Evolutionary conservation across 1,140 invertebrate genomes (phyloP).

Genomic region (Medauroidea extradentata): DNA sequence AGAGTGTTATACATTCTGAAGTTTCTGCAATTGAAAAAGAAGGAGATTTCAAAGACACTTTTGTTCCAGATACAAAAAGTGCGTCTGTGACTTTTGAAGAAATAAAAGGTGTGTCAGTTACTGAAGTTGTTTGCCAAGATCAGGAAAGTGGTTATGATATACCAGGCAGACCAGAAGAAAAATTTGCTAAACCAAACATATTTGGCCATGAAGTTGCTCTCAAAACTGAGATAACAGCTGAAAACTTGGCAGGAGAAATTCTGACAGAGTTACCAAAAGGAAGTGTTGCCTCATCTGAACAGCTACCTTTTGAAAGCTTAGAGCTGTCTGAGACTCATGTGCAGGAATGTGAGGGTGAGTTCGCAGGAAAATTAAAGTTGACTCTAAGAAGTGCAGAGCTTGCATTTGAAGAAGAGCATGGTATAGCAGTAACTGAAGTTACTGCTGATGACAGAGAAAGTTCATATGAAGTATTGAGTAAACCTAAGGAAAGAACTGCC

Average conservation of each 20-base stretch:
- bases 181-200: slow-evolving; percentile 25
- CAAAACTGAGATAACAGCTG: slow-evolving; percentile 30
- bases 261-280: slow-evolving; percentile 24
- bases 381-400: slow-evolving; percentile 33
- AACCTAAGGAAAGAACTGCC: slow-evolving; percentile 40
- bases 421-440: slow-evolving; percentile 46
- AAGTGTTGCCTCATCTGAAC: slow-evolving; percentile 19
- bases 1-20: slow-evolving; percentile 25
- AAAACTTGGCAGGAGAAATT: slow-evolving; percentile 33
- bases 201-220: slow-evolving; percentile 38
- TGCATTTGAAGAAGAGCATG: slow-evolving; percentile 42
- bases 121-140: slow-evolving; percentile 27
- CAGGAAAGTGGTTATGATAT: slow-evolving; percentile 24
- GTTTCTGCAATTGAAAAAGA: slow-evolving; percentile 24
- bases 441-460: slow-evolving; percentile 41
- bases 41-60: slow-evolving; percentile 17
- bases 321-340: slow-evolving; percentile 25
- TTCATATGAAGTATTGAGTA: slow-evolving; percentile 21
- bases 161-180: slow-evolving; percentile 2
- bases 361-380: slow-evolving; percentile 7
- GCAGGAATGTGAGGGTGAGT: slow-evolving; percentile 1
- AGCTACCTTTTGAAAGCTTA: slow-evolving; percentile 34
- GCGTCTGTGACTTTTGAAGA: slow-evolving; percentile 29
- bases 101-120: slow-evolving; percentile 26
- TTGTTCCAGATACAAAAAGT: slow-evolving; percentile 21